Conservation (phyloP, 1,140 invertebrate species). For the Eufriesea mexicana region DNA sequence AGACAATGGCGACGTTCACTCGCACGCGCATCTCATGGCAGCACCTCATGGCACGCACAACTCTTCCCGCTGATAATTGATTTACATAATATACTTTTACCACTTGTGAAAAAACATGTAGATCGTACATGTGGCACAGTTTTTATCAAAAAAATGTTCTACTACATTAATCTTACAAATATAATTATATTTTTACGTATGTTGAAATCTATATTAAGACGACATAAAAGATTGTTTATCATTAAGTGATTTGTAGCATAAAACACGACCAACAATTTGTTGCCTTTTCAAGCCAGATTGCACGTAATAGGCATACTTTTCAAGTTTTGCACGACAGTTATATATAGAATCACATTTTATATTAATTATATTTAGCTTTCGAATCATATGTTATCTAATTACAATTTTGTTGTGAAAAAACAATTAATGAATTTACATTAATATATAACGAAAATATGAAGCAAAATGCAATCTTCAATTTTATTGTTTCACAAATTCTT, state of each 20-base stretch:
- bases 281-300: background rate
- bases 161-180: background rate
- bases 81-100: conserved; percentile 68
- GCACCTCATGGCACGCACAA: conserved; percentile 58
- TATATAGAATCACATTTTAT: background rate
- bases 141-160: background rate
- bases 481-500: conserved; percentile 8
- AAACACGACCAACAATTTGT: background rate
- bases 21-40: conserved; percentile 70
- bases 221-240: conserved; percentile 23
- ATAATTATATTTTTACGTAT: background rate
- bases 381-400: background rate
- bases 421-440: background rate
- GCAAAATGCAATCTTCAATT: background rate
- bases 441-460: background rate
- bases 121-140: background rate
- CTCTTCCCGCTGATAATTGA: conserved; percentile 55
- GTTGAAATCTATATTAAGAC: background rate
- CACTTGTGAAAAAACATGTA: background rate
- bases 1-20: conserved; percentile 75
- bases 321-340: background rate
- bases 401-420: background rate
- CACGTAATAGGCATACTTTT: background rate
- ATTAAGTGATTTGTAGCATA: background rate
- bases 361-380: background rate